Conservation (phyloP, 2,888 invertebrate genomes). For the Strigamia crassipes region DNA sequence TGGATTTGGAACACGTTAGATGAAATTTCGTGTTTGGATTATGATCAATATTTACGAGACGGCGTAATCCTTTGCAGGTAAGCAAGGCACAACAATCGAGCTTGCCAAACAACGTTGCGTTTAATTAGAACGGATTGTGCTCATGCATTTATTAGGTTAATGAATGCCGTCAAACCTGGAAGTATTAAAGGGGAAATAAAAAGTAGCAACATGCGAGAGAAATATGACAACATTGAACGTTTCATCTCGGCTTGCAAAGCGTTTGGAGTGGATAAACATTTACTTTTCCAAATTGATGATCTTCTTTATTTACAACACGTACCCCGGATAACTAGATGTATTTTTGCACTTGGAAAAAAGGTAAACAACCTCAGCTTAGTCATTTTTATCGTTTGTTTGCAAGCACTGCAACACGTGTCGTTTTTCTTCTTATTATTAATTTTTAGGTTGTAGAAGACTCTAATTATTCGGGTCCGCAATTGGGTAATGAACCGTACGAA, state of each 20-base stretch:
- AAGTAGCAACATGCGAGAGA: conserved; percentile 51
- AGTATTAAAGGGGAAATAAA: conserved; percentile 52
- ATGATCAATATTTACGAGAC: conserved; percentile 53
- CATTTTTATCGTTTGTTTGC: background rate
- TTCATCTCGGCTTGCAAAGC: conserved; percentile 48
- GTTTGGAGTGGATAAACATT: conserved; percentile 52
- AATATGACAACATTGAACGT: conserved; percentile 49
- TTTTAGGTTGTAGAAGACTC: conserved; percentile 52
- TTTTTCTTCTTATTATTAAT: background rate
- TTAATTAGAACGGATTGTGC: background rate
- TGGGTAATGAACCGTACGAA: conserved; percentile 54
- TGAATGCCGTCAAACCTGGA: conserved; percentile 53
- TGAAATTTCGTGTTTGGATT: conserved; percentile 53
- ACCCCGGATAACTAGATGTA: conserved; percentile 53
- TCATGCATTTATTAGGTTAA: conserved; percentile 51
- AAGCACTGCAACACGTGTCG: background rate
- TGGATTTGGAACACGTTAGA: conserved; percentile 54
- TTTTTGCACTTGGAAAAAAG: conserved; percentile 53
- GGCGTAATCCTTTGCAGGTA: conserved; percentile 53
- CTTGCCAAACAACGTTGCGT: background rate
- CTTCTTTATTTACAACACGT: conserved; percentile 52
- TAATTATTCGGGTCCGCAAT: conserved; percentile 52
- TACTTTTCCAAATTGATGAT: conserved; percentile 53
- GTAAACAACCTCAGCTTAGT: conserved; percentile 49
- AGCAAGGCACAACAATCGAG: background rate